These are phyloP conservation scores for Drosophila kanapiae DNA, from an alignment of 1,140 invertebrate genomes.

Conservation along the genomic window DNA sequence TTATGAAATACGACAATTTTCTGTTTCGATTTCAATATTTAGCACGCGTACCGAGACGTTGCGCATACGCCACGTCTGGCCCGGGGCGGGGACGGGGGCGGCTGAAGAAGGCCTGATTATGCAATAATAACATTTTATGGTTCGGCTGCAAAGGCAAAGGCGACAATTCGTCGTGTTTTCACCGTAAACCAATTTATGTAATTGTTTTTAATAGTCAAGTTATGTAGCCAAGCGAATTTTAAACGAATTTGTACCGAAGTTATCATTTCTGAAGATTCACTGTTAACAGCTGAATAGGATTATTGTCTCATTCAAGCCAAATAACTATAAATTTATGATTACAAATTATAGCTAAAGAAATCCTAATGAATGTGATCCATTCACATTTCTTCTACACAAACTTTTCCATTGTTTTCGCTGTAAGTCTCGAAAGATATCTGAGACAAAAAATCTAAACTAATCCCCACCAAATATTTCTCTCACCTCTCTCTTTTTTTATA, in stretches of 20 bases:
- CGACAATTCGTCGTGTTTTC: constrained; percentile 48
- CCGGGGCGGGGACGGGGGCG: not conserved
- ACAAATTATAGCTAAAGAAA: not conserved
- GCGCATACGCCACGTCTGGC: constrained; percentile 61
- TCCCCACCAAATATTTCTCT: constrained; percentile 20
- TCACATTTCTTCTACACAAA: constrained; percentile 11
- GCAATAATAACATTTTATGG: constrained; percentile 43
- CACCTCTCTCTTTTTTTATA: constrained; percentile 22
- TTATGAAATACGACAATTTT: constrained; percentile 68
- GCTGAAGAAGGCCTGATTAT: constrained; percentile 17
- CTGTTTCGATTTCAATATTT: constrained; percentile 62
- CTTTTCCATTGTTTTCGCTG: constrained; percentile 5
- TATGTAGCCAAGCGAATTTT: not conserved
- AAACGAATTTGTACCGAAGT: not conserved
- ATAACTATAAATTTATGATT: constrained; percentile 1
- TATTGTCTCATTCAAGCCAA: not conserved
- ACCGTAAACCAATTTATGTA: constrained; percentile 38
- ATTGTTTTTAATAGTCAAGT: constrained; percentile 18
- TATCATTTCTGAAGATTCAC: not conserved
- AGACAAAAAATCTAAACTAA: constrained; percentile 18
- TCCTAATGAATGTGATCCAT: not conserved
- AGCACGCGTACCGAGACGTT: constrained; percentile 67
- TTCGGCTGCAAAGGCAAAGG: constrained; percentile 4
- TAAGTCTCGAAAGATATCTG: constrained; percentile 12
- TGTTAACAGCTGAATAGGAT: not conserved